Percentiles rank a stretch among this genome's conserved stretches.
phyloP scores from a whole-genome alignment of 2,797 vertebrate genomes.

The Falco rusticolus region DNA sequence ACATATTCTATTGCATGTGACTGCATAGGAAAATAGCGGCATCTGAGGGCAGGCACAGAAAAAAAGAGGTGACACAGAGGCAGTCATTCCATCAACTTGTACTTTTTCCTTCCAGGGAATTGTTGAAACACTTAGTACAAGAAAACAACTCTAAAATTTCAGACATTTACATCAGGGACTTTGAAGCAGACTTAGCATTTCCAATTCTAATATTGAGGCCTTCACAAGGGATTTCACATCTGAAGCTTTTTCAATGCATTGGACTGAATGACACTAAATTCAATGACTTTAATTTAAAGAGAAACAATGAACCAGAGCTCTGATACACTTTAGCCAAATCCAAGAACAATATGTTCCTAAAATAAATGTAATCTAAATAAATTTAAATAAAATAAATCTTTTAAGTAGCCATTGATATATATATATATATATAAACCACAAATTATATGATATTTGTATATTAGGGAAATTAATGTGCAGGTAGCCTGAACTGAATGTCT shows the following conservation, averaged over 20 bases:
- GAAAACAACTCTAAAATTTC: not conserved
- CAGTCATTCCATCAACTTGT: not conserved
- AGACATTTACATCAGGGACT: not conserved
- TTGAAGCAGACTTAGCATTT: not conserved
- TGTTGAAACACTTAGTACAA: not conserved
- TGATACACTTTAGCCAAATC: not conserved
- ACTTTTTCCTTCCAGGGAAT: not conserved
- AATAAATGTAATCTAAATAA: not conserved
- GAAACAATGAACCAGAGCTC: not conserved
- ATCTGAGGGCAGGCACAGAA: not conserved
- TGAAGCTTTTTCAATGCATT: not conserved
- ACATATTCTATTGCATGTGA: not conserved
- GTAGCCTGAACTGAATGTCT: not conserved
- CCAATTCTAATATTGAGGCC: not conserved
- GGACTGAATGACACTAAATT: not conserved
- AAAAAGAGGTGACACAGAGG: not conserved
- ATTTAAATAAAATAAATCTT: not conserved
- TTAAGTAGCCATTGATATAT: not conserved
- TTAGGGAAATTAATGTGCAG: not conserved
- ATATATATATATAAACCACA: too few relatives aligned
- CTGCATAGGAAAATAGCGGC: not conserved
- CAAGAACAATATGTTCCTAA: not conserved
- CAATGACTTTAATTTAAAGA: not conserved
- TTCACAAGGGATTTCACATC: not conserved
- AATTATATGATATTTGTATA: not conserved